Conservation (phyloP, 2,797 vertebrate species). For the Bradypus variegatus region DNA sequence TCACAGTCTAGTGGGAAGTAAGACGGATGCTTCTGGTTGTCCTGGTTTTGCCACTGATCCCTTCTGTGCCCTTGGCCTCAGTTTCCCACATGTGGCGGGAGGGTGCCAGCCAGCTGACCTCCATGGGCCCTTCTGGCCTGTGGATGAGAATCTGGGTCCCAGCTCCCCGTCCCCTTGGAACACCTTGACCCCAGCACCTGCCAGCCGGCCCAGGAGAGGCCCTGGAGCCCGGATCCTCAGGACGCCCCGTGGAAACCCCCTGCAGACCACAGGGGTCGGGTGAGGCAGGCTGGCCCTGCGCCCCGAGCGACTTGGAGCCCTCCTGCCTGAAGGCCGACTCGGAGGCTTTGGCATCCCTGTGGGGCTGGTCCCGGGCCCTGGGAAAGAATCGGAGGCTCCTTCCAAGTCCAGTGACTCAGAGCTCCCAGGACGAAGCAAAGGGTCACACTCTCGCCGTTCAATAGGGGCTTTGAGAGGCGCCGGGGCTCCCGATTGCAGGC, state of each 20-base stretch:
- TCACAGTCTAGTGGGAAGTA: neutral
- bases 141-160: neutral
- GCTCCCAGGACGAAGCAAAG: neutral
- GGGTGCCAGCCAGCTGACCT: too few relatives aligned
- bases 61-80: neutral
- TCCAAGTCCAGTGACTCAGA: neutral
- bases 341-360: neutral
- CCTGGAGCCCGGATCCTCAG: neutral
- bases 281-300: accelerated
- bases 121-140: neutral
- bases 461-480: neutral
- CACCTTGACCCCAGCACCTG: too few relatives aligned
- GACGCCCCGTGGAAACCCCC: too few relatives aligned
- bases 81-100: neutral
- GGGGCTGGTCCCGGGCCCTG: neutral
- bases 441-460: neutral
- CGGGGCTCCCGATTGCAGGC: accelerated
- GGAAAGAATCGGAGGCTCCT: neutral
- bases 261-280: neutral
- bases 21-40: neutral
- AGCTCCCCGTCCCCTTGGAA: too few relatives aligned
- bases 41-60: neutral
- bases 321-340: neutral
- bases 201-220: neutral
- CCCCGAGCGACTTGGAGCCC: neutral